phyloP scores from a whole-genome alignment of 2,888 invertebrate genomes.

The Philopedon plagiatum region DNA sequence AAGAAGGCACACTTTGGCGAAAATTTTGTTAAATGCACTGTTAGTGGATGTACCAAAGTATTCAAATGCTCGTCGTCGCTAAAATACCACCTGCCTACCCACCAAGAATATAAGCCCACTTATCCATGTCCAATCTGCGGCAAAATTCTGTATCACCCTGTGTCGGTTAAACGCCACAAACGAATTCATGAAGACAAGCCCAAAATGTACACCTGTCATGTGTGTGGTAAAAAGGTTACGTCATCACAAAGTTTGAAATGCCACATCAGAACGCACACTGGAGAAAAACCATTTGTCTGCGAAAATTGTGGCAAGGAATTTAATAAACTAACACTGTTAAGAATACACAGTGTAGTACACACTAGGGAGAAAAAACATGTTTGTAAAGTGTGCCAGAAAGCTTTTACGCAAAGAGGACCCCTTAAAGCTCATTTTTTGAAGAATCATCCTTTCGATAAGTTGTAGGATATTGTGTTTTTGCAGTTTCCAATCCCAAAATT shows the following conservation, averaged over 20 bases:
- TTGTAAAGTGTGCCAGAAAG: constrained; percentile 72
- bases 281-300: constrained; percentile 59
- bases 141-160: constrained; percentile 23
- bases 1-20: not conserved
- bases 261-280: constrained; percentile 53
- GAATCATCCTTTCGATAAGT: constrained; percentile 20
- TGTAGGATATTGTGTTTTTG: constrained; percentile 19
- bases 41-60: constrained; percentile 54
- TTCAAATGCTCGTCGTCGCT: constrained; percentile 50
- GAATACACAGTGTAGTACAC: constrained; percentile 71
- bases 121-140: constrained; percentile 20
- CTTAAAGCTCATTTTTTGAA: constrained; percentile 57
- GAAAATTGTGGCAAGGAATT: constrained; percentile 66
- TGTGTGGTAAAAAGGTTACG: constrained; percentile 43
- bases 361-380: constrained; percentile 71
- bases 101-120: constrained; percentile 13
- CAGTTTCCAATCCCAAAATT: too few relatives aligned
- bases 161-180: constrained; percentile 57
- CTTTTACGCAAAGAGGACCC: constrained; percentile 66
- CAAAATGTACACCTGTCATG: constrained; percentile 16
- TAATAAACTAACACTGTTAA: constrained; percentile 65
- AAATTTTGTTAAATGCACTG: constrained; percentile 6
- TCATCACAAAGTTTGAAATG: constrained; percentile 25
- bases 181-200: constrained; percentile 48
- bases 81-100: constrained; percentile 53